Evolutionary conservation across 1,140 invertebrate species (phyloP), one percentile per base, ranked within the genome.

Genomic region (Cyphomyrmex costatus): DNA sequence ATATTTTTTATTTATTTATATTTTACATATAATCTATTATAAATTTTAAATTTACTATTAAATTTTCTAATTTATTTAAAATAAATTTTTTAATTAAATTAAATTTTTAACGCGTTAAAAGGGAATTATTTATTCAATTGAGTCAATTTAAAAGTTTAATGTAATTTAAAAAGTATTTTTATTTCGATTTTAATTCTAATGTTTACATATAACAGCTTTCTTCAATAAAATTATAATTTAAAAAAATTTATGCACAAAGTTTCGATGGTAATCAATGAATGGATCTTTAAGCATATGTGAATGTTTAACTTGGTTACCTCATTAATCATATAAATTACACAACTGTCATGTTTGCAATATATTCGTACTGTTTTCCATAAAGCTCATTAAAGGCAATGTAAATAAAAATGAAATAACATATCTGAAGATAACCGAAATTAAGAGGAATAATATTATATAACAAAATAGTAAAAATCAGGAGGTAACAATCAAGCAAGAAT

Each of bases 191-290:
- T n/a, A 77, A 27, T 42, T 42, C 42, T 3, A 42, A 77, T 61
- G 16, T 56, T 16, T 8, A n/a, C n/a, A 8, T 42, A 36, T 58
- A 42, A 71, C 21, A 71, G 21, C 42, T 65, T 76, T 76, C 14
- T 58, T 3, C 12, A 36, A 74, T 74, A 76, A 36, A 76, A 60
- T 27, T 76, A n/a, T 77, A 61, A 60, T 16, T 76, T 5, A 16
- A 19, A 60, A 58, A 76, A 60, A 42, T 77, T 12, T 42, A 0
- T 51, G 14, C 10, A 42, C 61, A 33, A 30, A 78, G 21, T 63
- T 63, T 3, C 12, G 4, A 36, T 51, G 60, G 4, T 10, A 42
- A 42, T 79, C n/a, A 46, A 74, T 3, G 10, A 19, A 42, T 27
- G 12, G n/a, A 42, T 42, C 36, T 42, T 42, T 42, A 49, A 79